Evolutionary conservation across 2,888 invertebrate genomes (phyloP), one percentile per base, ranked within the genome.

Genomic region (Meta bourneti): DNA sequence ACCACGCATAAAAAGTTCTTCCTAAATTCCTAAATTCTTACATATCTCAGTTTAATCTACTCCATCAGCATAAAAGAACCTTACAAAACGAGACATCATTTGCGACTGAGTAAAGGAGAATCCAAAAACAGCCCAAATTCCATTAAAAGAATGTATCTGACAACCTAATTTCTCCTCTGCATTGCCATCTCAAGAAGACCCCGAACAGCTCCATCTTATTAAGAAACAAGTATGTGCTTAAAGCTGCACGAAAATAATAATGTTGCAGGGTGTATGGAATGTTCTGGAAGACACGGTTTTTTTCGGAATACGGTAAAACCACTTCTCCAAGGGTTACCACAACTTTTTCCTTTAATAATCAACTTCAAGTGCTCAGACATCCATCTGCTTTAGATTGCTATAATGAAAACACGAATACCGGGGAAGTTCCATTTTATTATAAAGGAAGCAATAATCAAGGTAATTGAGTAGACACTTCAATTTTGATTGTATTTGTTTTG

Each of bases 311-410:
- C 16, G 49, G n/a, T 74, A 74, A 89, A 82, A 89, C 89, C 82
- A 89, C 89, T 89, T 89, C 77, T 89, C 89, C 20, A 52, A 89
- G 89, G 89, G 89, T 82, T 82, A 89, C 89, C 89, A 82, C 82
- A 82, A 89, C 49, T 70, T 89, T 89, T 89, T 82, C 71, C 77
- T 82, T 89, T 82, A 75, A 82, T 82, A 70, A 82, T 78, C 80
- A 79, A 87, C n/a, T 80, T 87, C 78, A n/a, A 87, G 87, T 48
- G 71, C 71, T 51, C 7, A 61, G 20, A 51, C 48, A 20, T 13
- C 61, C 19, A 52, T 79, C 51, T 79, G 51, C 51, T 52, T 79
- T 79, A 81, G 69, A 61, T n/a, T 78, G 16, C 52, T 75, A 52
- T 81, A 61, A 81, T 81, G 69, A 81, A 81, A 61, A 69, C 80